Percentiles rank a stretch among this genome's conserved stretches.
Evolutionary conservation across 1,140 invertebrate genomes (phyloP).

Genomic region (Drusus annulatus): DNA sequence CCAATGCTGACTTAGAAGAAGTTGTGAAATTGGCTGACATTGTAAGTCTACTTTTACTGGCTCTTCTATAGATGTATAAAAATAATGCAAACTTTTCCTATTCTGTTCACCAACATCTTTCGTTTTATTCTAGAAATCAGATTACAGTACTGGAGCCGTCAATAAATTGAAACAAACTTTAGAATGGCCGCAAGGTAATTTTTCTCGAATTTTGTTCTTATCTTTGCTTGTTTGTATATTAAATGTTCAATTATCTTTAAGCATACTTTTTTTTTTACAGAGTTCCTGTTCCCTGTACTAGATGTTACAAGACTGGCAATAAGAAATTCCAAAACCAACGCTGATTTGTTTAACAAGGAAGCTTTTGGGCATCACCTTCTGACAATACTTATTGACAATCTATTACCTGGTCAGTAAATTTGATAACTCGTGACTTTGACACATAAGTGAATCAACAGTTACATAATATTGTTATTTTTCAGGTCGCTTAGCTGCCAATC

Average conservation of each 20-base stretch:
- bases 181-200: slow-evolving; percentile 82
- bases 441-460: not conserved
- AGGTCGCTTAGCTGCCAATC: slow-evolving; percentile 77
- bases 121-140: slow-evolving; percentile 64
- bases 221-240: not conserved
- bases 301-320: slow-evolving; percentile 88
- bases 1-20: slow-evolving; percentile 73
- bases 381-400: slow-evolving; percentile 64
- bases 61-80: too few species aligned
- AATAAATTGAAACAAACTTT: slow-evolving; percentile 79
- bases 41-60: slow-evolving; percentile 59
- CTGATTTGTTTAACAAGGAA: slow-evolving; percentile 71
- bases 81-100: not conserved
- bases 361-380: slow-evolving; percentile 64
- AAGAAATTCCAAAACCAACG: slow-evolving; percentile 74
- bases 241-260: too few species aligned
- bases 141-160: slow-evolving; percentile 69
- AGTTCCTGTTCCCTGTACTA: slow-evolving; percentile 88
- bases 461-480: slow-evolving; percentile 41
- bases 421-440: too few species aligned
- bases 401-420: slow-evolving; percentile 63
- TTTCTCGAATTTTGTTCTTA: slow-evolving; percentile 4
- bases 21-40: slow-evolving; percentile 75
- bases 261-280: slow-evolving; percentile 66
- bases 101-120: not conserved